phyloP scores from a whole-genome alignment of 2,888 invertebrate species.

The Drosophila buzzatii region DNA sequence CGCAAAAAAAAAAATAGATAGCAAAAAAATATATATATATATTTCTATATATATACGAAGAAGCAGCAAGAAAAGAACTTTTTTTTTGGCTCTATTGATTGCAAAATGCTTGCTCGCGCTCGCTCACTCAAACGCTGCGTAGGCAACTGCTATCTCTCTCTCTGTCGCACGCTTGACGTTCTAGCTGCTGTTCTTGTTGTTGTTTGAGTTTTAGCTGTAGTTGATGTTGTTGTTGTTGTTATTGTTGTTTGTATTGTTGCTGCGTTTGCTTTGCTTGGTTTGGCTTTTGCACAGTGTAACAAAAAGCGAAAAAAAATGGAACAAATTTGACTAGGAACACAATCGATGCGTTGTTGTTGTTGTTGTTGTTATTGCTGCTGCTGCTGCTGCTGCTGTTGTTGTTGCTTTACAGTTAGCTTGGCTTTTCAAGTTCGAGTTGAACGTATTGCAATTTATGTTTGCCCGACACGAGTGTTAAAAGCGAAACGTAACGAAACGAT shows the following conservation, averaged over 20 bases:
- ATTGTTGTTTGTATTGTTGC: constrained; percentile 23
- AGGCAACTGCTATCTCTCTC: constrained; percentile 49
- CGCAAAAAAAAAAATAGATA: constrained; percentile 13
- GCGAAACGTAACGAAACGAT: constrained; percentile 39
- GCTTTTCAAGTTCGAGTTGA: constrained; percentile 12
- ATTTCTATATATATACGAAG: neutral
- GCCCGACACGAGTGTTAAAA: constrained; percentile 39
- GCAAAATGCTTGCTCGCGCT: constrained; percentile 42
- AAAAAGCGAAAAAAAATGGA: constrained; percentile 36
- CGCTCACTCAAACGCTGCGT: constrained; percentile 17
- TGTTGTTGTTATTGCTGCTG: constrained; percentile 8
- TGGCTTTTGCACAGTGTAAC: constrained; percentile 36
- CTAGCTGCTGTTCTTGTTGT: constrained; percentile 12
- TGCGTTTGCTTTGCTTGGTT: constrained; percentile 19
- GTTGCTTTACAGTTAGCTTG: constrained; percentile 19
- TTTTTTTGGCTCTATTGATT: constrained; percentile 61
- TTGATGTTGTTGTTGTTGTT: constrained; percentile 3
- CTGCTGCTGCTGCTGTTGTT: constrained; percentile 20
- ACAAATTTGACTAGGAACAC: constrained; percentile 51
- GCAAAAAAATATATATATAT: constrained; percentile 11
- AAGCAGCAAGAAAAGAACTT: constrained; percentile 8
- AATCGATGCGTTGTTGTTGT: constrained; percentile 37
- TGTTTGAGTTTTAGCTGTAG: constrained; percentile 9
- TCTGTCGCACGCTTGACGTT: constrained; percentile 16
- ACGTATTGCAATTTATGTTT: constrained; percentile 37